Evolutionary conservation across 1,140 invertebrate species (phyloP).

Genomic region (Microplitis mediator): DNA sequence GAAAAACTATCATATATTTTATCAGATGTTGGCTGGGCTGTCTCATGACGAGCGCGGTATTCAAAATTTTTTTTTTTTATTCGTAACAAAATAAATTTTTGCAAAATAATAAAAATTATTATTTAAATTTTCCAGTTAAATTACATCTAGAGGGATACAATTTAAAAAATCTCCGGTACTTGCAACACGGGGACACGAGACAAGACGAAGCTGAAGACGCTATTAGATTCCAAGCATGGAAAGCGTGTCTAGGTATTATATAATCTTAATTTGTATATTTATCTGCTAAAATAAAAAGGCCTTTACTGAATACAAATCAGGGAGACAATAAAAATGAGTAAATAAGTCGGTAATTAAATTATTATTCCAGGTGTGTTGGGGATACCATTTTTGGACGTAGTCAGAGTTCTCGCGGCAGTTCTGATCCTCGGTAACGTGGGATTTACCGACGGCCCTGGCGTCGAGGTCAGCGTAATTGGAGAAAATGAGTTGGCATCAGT

Average conservation of each 20-base stretch:
- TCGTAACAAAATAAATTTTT: no score
- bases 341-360: no score
- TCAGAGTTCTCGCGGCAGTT: constrained; percentile 87
- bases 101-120: not conserved
- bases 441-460: constrained; percentile 77
- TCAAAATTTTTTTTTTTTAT: not conserved
- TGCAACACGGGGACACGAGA: constrained; percentile 75
- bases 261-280: no score
- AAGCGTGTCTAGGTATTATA: constrained; percentile 70
- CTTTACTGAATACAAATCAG: no score
- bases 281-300: no score
- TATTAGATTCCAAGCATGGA: constrained; percentile 84
- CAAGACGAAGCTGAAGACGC: constrained; percentile 82
- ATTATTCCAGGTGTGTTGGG: constrained; percentile 72
- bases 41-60: constrained; percentile 82
- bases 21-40: constrained; percentile 93
- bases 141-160: constrained; percentile 85
- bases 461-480: constrained; percentile 78
- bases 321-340: no score
- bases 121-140: constrained; percentile 62
- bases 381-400: constrained; percentile 92
- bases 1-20: constrained; percentile 97
- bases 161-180: constrained; percentile 78
- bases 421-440: constrained; percentile 89
- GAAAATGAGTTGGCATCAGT: constrained; percentile 82